phyloP scores from a whole-genome alignment of 2,888 invertebrate genomes.

The Ophion obscuratus region DNA sequence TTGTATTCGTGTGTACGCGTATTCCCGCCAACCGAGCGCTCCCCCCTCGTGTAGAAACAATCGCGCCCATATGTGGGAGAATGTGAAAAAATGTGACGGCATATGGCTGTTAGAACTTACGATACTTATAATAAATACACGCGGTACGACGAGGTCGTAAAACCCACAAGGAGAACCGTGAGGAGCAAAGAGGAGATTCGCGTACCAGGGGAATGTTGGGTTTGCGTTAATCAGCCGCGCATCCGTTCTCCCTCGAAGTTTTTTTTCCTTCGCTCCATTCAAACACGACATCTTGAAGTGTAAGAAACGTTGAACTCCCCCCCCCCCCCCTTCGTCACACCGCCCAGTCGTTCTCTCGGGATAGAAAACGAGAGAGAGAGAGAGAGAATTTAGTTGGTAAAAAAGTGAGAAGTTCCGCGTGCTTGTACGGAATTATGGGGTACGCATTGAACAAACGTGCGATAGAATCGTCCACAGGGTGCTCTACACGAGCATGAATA shows the following conservation, averaged over 20 bases:
- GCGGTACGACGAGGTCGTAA: constrained; percentile 52
- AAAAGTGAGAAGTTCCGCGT: constrained; percentile 50
- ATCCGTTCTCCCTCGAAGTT: constrained; percentile 61
- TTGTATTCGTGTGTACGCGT: not conserved
- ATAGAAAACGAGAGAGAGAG: constrained; percentile 27
- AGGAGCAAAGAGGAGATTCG: constrained; percentile 41
- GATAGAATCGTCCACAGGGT: constrained; percentile 33
- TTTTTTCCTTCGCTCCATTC: constrained; percentile 44
- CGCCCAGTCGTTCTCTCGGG: constrained; percentile 16
- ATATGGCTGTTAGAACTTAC: not conserved
- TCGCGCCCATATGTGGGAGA: not conserved
- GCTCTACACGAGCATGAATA: constrained; percentile 6
- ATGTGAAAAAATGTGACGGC: constrained; percentile 16
- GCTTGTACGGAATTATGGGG: constrained; percentile 49
- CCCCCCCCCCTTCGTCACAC: not conserved
- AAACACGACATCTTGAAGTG: constrained; percentile 46
- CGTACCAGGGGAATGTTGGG: constrained; percentile 56
- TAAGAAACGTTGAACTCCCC: constrained; percentile 25
- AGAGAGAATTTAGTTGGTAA: not conserved
- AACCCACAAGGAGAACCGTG: constrained; percentile 45
- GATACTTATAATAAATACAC: not conserved
- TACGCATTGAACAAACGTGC: constrained; percentile 52
- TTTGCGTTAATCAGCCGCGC: constrained; percentile 67
- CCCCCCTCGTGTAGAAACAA: not conserved
- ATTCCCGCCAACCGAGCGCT: not conserved